Conservation (phyloP, 23 tunicate species). For the Styela plicata region DNA sequence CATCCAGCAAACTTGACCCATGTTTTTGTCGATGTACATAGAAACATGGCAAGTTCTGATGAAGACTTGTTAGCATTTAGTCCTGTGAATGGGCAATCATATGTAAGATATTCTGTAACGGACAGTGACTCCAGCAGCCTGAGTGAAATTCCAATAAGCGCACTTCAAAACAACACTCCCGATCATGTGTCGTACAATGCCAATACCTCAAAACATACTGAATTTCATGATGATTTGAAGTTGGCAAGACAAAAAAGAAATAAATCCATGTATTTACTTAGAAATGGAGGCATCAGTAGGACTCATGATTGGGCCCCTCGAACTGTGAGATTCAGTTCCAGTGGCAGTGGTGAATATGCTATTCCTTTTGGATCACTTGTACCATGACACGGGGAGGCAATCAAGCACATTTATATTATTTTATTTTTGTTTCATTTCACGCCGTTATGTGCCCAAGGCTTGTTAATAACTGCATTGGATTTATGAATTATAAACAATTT, state of each 20-base stretch:
- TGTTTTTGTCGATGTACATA: constrained; percentile 47
- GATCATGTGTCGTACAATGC: not conserved
- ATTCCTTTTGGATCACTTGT: constrained; percentile 13
- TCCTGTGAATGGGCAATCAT: not conserved
- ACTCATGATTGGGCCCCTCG: not conserved
- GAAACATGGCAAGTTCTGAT: constrained; percentile 31
- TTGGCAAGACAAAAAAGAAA: not conserved
- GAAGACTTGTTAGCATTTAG: constrained; percentile 6
- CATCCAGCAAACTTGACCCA: constrained; percentile 30
- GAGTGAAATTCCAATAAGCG: not conserved
- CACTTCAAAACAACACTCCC: not conserved
- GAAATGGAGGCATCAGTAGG: not conserved
- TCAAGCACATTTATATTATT: not conserved
- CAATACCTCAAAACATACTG: not conserved
- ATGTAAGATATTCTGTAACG: not conserved
- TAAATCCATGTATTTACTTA: not conserved
- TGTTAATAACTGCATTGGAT: too few species aligned
- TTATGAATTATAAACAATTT: too few species aligned
- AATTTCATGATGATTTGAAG: not conserved
- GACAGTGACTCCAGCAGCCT: not conserved
- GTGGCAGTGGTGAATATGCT: constrained; percentile 13
- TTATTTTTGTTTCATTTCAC: not conserved
- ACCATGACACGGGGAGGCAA: not conserved
- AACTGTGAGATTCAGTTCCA: constrained; percentile 1
- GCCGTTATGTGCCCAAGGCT: not conserved